Percentiles rank a stretch among this genome's conserved stretches.
These are phyloP conservation scores for Callyntrura guangdongensis DNA, from an alignment of 2,888 invertebrate species.

Conservation along the genomic window DNA sequence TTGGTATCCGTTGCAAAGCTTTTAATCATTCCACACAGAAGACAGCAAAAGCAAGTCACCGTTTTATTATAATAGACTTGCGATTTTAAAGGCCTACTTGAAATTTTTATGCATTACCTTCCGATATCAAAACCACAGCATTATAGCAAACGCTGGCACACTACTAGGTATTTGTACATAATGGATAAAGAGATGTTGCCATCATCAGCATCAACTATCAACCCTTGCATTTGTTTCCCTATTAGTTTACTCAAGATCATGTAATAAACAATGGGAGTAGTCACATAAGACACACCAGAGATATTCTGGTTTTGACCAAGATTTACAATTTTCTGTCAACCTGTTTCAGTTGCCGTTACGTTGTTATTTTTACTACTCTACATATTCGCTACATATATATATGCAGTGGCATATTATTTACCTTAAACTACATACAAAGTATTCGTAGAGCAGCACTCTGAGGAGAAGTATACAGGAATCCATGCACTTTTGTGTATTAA, in stretches of 20 bases:
- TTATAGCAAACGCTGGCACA: neutral
- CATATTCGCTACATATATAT: too few species aligned
- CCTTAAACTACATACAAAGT: too few species aligned
- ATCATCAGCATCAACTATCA: too few species aligned
- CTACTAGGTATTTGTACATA: neutral
- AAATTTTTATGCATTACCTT: slow-evolving; percentile 57
- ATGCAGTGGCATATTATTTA: too few species aligned
- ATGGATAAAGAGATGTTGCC: neutral
- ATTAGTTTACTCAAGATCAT: slow-evolving; percentile 44
- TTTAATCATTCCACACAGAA: neutral
- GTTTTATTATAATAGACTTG: slow-evolving; percentile 28
- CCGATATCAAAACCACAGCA: slow-evolving; percentile 51
- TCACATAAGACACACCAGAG: neutral
- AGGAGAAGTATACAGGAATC: too few species aligned
- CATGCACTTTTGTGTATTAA: too few species aligned
- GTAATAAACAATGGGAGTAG: slow-evolving; percentile 57
- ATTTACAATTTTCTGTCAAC: slow-evolving; percentile 69
- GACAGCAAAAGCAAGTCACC: neutral
- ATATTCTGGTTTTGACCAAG: slow-evolving; percentile 55
- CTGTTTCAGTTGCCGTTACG: slow-evolving; percentile 40
- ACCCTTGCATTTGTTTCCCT: slow-evolving; percentile 20
- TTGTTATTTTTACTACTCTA: neutral
- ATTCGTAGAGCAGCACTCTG: too few species aligned
- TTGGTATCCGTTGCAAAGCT: neutral
- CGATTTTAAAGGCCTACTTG: slow-evolving; percentile 32